Conservation (phyloP, 2,888 invertebrate genomes). For the Heterodera filipjevi region DNA sequence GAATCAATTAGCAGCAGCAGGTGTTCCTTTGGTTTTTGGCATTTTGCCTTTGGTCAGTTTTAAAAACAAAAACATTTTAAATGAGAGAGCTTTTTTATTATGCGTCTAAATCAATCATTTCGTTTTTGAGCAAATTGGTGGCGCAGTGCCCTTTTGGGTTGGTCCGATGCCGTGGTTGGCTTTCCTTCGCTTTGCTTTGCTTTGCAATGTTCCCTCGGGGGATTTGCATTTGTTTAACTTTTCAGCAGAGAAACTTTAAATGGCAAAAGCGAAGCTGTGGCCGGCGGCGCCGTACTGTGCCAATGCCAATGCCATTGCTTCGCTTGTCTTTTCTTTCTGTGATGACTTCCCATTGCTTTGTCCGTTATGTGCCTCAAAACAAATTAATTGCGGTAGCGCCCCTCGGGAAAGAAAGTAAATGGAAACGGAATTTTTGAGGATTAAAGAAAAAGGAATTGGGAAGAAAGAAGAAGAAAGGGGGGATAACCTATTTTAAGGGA, state of each 20-base stretch:
- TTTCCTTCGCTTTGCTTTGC: too few relatives aligned
- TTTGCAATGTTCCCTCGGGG: constrained; percentile 3
- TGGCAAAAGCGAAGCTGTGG: background rate
- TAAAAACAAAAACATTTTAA: too few relatives aligned
- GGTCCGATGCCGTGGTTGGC: too few relatives aligned
- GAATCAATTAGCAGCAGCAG: too few relatives aligned
- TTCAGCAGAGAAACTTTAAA: background rate
- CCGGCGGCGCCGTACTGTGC: background rate
- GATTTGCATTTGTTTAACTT: constrained; percentile 4
- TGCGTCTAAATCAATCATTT: too few relatives aligned
- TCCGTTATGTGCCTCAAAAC: background rate
- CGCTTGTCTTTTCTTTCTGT: background rate
- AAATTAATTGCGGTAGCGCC: background rate
- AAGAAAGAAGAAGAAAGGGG: background rate
- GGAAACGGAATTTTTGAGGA: background rate
- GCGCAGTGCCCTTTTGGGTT: too few relatives aligned
- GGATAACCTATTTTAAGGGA: background rate
- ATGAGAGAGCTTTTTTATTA: too few relatives aligned
- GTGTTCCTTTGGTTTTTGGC: too few relatives aligned
- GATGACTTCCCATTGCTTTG: constrained; percentile 4
- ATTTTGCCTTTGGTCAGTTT: too few relatives aligned
- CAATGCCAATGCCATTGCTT: background rate
- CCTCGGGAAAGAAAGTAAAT: background rate
- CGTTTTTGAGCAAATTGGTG: too few relatives aligned
- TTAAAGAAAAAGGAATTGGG: background rate